phyloP scores from a whole-genome alignment of 2,113 vertebrate genomes.

The Nycticorax nycticorax region DNA sequence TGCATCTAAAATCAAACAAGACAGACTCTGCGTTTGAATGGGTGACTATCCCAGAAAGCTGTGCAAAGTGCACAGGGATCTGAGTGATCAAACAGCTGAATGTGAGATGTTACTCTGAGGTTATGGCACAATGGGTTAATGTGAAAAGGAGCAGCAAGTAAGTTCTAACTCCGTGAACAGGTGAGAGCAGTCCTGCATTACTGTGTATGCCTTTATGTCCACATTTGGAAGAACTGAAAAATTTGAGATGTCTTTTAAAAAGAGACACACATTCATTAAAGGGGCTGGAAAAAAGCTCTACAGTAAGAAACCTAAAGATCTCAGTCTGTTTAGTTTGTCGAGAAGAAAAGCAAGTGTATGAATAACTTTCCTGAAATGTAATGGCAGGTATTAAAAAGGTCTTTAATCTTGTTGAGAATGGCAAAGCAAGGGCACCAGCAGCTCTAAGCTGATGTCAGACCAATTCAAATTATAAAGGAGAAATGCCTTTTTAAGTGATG shows the following conservation, averaged over 20 bases:
- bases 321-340: background rate
- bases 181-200: background rate
- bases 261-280: background rate
- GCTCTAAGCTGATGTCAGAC: background rate
- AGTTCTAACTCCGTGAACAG: background rate
- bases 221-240: background rate
- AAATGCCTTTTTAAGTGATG: background rate
- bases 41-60: background rate
- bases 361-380: background rate
- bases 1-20: background rate
- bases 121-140: background rate
- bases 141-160: background rate
- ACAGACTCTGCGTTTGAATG: background rate
- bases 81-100: background rate
- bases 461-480: background rate
- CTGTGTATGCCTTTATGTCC: background rate
- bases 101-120: background rate
- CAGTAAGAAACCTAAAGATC: background rate
- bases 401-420: background rate
- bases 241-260: background rate
- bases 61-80: background rate
- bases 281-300: background rate
- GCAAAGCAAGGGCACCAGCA: background rate
- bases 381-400: background rate
- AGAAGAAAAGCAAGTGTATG: background rate